Evolutionary conservation across 2,797 vertebrate genomes (phyloP).

Genomic region (Champsocephalus esox): DNA sequence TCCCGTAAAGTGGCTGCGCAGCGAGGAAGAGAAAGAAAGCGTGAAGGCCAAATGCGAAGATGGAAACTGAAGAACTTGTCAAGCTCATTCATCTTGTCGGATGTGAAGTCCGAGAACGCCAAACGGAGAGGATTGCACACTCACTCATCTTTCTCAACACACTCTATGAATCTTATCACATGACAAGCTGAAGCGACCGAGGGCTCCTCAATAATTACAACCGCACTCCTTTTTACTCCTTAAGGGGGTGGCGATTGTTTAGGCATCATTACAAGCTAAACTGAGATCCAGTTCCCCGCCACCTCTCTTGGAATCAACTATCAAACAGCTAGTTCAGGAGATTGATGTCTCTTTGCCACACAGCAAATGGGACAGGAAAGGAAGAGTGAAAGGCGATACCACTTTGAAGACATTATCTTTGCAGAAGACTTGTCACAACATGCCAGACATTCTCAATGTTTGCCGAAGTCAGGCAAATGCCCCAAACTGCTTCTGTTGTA

Average conservation of each 20-base stretch:
- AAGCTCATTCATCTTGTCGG: slow-evolving; percentile 82
- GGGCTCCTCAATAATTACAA: slow-evolving; percentile 36
- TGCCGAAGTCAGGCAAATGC: slow-evolving; percentile 3
- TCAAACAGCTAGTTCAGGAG: slow-evolving; percentile 75
- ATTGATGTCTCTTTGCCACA: slow-evolving; percentile 67
- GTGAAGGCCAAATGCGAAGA: slow-evolving; percentile 75
- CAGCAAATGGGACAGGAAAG: slow-evolving; percentile 51
- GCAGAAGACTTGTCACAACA: slow-evolving; percentile 62
- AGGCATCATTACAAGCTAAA: slow-evolving; percentile 36
- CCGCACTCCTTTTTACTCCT: neutral
- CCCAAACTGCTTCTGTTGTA: neutral
- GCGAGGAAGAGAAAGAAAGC: slow-evolving; percentile 55
- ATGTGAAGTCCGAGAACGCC: slow-evolving; percentile 68
- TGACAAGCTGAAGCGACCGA: slow-evolving; percentile 59
- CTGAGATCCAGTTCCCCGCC: slow-evolving; percentile 20
- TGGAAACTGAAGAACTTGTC: slow-evolving; percentile 82
- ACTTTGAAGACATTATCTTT: slow-evolving; percentile 53
- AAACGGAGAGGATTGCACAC: slow-evolving; percentile 72
- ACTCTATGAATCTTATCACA: slow-evolving; percentile 74
- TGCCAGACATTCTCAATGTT: slow-evolving; percentile 41
- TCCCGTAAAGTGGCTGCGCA: slow-evolving; percentile 61
- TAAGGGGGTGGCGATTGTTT: slow-evolving; percentile 10
- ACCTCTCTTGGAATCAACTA: slow-evolving; percentile 43
- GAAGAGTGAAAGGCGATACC: slow-evolving; percentile 67
- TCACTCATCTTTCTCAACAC: slow-evolving; percentile 68